Conservation (phyloP, 2,888 invertebrate genomes). For the Eulithis testata region DNA sequence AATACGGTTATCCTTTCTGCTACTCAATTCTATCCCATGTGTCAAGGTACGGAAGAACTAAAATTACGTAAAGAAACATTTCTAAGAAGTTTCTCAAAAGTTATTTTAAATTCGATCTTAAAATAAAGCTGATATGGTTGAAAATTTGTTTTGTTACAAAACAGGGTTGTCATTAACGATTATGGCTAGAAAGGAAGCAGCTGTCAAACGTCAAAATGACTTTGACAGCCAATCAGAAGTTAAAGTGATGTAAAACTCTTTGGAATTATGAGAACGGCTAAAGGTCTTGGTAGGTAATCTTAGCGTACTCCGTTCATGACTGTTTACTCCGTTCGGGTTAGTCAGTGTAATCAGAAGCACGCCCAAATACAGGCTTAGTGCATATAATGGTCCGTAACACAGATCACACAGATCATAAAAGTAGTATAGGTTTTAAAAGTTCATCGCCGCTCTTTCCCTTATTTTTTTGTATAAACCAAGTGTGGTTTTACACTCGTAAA, state of each 20-base stretch:
- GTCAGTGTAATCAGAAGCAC: too few relatives aligned
- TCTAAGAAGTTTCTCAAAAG: not conserved
- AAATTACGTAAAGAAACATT: not conserved
- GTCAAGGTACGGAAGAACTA: not conserved
- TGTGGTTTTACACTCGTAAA: too few relatives aligned
- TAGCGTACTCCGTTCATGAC: too few relatives aligned
- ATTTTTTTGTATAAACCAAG: too few relatives aligned
- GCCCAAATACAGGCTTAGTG: too few relatives aligned
- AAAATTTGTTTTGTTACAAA: not conserved
- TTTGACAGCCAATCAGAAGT: conserved; percentile 26
- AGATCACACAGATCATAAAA: too few relatives aligned
- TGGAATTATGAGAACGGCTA: not conserved
- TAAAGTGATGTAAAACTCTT: conserved; percentile 7
- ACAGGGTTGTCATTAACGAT: conserved; percentile 17
- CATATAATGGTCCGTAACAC: too few relatives aligned
- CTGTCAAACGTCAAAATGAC: conserved; percentile 21
- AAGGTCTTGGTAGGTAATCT: too few relatives aligned
- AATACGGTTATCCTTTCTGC: conserved; percentile 2
- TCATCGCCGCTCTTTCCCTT: too few relatives aligned
- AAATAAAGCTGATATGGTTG: not conserved
- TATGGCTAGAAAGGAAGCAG: conserved; percentile 16
- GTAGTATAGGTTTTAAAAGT: too few relatives aligned
- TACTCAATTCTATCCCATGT: conserved; percentile 1
- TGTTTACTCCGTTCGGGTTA: too few relatives aligned
- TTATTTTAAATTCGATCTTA: conserved; percentile 10